Evolutionary conservation across 2,113 vertebrate genomes (phyloP).

Genomic region (Probosciger aterrimus): DNA sequence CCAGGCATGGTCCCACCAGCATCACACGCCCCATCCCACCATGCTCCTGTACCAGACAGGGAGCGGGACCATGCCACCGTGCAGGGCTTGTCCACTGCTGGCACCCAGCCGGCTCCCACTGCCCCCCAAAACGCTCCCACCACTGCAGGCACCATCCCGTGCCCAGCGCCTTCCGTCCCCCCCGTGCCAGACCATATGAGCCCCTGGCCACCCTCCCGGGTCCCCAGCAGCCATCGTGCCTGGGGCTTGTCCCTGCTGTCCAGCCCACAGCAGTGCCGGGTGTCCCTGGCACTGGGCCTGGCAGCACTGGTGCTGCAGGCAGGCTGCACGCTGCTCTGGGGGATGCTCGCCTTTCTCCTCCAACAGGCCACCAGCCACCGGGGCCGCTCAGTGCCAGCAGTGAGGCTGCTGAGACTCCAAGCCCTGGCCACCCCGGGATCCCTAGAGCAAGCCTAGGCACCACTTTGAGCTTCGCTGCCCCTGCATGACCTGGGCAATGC

Average conservation of each 20-base stretch:
- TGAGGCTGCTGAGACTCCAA: neutral
- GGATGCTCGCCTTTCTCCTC: constrained; percentile 54
- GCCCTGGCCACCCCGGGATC: neutral
- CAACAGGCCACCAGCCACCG: constrained; percentile 16
- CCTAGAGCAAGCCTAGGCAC: accelerated
- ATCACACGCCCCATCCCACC: neutral
- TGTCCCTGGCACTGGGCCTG: constrained; percentile 43
- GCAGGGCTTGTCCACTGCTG: accelerated
- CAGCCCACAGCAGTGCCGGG: constrained; percentile 29
- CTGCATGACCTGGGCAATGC: neutral
- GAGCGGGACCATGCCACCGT: neutral
- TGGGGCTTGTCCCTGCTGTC: neutral
- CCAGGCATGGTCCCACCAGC: neutral
- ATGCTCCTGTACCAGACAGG: neutral
- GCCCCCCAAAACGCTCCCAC: accelerated
- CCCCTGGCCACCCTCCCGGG: neutral
- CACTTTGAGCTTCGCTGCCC: neutral
- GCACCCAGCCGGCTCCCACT: neutral
- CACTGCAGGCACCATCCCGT: accelerated
- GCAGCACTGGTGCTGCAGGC: constrained; percentile 61
- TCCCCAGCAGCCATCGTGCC: neutral
- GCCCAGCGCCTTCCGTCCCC: accelerated
- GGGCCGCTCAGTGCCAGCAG: accelerated
- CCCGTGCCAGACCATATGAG: accelerated
- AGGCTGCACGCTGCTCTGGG: constrained; percentile 41